phyloP scores from a whole-genome alignment of 2,888 invertebrate species.

The Sceliomorpha sp. region DNA sequence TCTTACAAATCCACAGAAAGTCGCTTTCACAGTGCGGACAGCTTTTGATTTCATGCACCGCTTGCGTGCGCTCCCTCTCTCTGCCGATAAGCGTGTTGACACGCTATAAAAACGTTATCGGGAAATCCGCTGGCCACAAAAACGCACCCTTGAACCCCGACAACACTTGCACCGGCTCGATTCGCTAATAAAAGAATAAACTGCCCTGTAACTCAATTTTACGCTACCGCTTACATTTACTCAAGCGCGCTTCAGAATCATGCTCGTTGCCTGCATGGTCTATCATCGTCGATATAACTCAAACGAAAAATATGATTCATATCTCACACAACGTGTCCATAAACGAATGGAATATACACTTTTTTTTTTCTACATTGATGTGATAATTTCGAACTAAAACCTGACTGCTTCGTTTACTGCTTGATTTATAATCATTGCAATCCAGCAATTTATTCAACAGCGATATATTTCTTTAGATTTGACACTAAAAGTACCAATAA shows the following conservation, averaged over 20 bases:
- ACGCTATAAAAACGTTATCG: conserved; percentile 79
- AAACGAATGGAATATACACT: background rate
- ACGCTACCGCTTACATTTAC: conserved; percentile 63
- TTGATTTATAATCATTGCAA: background rate
- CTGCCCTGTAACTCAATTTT: conserved; percentile 76
- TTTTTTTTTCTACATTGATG: background rate
- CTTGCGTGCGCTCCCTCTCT: conserved; percentile 57
- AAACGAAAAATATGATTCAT: conserved; percentile 26
- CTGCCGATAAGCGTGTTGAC: conserved; percentile 75
- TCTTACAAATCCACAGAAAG: conserved; percentile 19
- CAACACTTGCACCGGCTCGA: conserved; percentile 58
- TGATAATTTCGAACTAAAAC: no score
- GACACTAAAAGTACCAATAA: no score
- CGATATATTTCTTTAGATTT: no score
- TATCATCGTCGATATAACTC: conserved; percentile 15
- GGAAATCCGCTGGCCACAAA: conserved; percentile 77
- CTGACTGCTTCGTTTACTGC: no score
- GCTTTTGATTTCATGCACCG: conserved; percentile 45
- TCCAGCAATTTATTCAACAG: no score
- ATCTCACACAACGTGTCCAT: conserved; percentile 10
- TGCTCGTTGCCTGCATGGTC: conserved; percentile 10
- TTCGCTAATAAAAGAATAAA: conserved; percentile 75
- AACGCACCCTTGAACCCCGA: conserved; percentile 67
- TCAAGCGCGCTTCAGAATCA: conserved; percentile 15
- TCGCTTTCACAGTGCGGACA: conserved; percentile 24